A percentile compares a stretch with the other conserved stretches of the same genome.
Conservation (phyloP, 2,888 invertebrate species). For the Drosophila meridionalis region DNA sequence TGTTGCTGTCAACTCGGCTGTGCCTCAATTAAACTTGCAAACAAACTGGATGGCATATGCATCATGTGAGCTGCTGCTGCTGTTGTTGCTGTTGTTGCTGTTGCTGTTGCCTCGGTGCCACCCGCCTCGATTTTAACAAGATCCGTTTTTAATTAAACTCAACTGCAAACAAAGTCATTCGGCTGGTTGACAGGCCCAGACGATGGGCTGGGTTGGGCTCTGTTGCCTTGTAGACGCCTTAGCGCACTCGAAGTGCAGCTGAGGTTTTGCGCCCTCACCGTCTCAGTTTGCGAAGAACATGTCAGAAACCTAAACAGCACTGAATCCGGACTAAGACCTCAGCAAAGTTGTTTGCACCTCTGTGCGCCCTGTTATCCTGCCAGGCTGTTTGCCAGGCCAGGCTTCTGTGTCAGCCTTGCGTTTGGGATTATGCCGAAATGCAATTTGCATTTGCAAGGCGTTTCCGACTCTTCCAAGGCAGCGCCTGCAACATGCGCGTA, state of each 20-base stretch:
- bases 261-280: conserved; percentile 39
- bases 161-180: conserved; percentile 76
- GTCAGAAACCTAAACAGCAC: conserved; percentile 20
- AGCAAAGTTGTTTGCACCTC: conserved; percentile 69
- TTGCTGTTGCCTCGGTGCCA: background rate
- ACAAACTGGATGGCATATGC: conserved; percentile 52
- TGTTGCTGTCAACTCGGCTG: conserved; percentile 64
- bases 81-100: background rate
- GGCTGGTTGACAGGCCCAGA: conserved; percentile 37
- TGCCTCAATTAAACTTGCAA: conserved; percentile 73
- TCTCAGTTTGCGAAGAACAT: background rate
- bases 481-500: conserved; percentile 61
- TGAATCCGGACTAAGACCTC: conserved; percentile 28
- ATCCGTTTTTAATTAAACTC: conserved; percentile 78
- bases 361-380: conserved; percentile 35
- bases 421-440: conserved; percentile 79
- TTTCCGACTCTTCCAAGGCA: conserved; percentile 40
- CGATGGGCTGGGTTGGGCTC: conserved; percentile 7
- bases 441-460: conserved; percentile 77
- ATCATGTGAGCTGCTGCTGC: conserved; percentile 33
- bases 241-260: conserved; percentile 58
- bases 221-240: conserved; percentile 32
- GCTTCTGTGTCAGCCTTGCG: conserved; percentile 44
- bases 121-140: conserved; percentile 57
- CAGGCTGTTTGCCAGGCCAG: conserved; percentile 30